Base-by-base conservation (phyloP, 2,888 invertebrate genomes). In the Ophonus ardosiacus region DNA sequence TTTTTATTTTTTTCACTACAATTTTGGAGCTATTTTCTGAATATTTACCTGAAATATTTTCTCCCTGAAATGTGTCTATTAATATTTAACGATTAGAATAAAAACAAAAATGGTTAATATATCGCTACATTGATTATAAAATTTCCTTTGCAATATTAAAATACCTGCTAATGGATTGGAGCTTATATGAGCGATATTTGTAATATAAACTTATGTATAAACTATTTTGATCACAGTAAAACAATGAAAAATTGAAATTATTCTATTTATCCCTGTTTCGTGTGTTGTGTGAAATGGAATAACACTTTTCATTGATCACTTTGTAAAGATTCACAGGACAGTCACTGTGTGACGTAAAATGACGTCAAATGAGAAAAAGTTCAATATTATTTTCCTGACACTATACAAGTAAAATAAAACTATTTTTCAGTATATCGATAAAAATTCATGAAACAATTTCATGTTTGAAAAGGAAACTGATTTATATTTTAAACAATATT, bases 311-410 rank as follows among this genome's bases (percentile, higher is more conserved):
- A 59, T 59, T 59, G 59, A 59, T 59, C 18, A 59, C 18, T 59
- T 59, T 59, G 59, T 59, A 61, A 51, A 51, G 18, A 61, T 18
- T 61, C 61, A 61, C 61, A 18, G 61, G 10, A 18, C 21, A 6
- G 24, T 18, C 21, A 61, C 17, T 24, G 61, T 61, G 61, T 61
- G 61, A 61, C 61, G 18, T 61, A 61, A 18, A 18, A 3, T 61
- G 61, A 61, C 61, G 61, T 61, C 61, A 61, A 61, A 18, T 18
- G 61, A 21, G 61, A 61, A 61, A 61, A 18, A 24, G 43, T 61
- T 61, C 61, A 21, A 61, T 61, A 61, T 10, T 18, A 61, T 61
- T 18, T 61, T 59, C 59, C 59, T 8, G 10, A 10, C 43, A 51
- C 43, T 51, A 43, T 43, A 51, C 43, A 51, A 51, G 13, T 51